Percentiles rank a stretch among this genome's conserved stretches.
phyloP scores from a whole-genome alignment of 2,113 vertebrate genomes.

The Bostrychus sinensis region DNA sequence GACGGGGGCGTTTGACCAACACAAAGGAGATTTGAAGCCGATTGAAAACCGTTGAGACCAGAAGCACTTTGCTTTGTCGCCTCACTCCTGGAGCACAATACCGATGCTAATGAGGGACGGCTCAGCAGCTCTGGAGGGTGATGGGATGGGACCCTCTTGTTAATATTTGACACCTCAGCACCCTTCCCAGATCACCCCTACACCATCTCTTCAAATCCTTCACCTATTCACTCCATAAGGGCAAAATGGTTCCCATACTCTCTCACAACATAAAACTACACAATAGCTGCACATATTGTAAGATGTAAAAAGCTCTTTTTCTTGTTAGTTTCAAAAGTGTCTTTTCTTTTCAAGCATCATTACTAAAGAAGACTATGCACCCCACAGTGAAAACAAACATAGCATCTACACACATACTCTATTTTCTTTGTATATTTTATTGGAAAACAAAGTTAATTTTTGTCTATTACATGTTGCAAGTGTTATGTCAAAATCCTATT shows the following conservation, averaged over 20 bases:
- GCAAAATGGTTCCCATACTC: constrained; percentile 21
- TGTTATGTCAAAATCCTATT: background rate
- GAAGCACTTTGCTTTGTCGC: constrained; percentile 72
- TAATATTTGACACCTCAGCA: constrained; percentile 55
- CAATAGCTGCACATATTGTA: background rate
- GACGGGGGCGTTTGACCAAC: constrained; percentile 39
- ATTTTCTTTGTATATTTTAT: background rate
- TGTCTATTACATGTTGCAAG: background rate
- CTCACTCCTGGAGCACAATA: constrained; percentile 64
- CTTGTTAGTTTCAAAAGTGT: background rate
- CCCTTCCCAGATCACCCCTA: constrained; percentile 3
- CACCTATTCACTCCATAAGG: constrained; percentile 10
- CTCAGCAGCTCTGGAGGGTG: constrained; percentile 58
- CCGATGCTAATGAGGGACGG: constrained; percentile 73
- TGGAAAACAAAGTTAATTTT: background rate
- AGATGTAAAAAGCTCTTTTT: background rate
- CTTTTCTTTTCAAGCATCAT: background rate
- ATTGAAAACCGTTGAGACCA: constrained; percentile 68
- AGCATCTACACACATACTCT: no score
- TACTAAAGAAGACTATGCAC: background rate
- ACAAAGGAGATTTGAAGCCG: constrained; percentile 76
- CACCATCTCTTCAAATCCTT: background rate
- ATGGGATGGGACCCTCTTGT: constrained; percentile 55
- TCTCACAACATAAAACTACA: constrained; percentile 1
- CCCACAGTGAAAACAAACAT: no score